These are phyloP conservation scores for Baccha elongata DNA, from an alignment of 2,888 invertebrate genomes.

Conservation along the genomic window DNA sequence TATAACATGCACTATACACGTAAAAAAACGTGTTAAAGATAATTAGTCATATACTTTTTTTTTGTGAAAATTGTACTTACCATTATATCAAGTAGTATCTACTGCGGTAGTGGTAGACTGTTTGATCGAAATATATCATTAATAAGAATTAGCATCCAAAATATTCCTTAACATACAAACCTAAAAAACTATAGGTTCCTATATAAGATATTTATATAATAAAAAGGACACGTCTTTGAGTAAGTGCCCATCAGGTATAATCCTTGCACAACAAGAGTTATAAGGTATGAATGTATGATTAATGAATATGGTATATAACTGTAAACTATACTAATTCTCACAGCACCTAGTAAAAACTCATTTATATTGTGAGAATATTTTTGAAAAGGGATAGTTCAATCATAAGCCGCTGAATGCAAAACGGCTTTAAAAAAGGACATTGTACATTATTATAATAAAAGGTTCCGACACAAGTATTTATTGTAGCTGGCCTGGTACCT, in stretches of 20 bases:
- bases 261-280: conserved; percentile 11
- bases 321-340: conserved; percentile 35
- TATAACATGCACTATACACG: no score
- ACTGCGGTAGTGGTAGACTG: no score
- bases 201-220: no score
- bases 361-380: conserved; percentile 33
- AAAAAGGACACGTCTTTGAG: conserved; percentile 36
- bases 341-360: conserved; percentile 7
- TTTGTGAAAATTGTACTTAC: no score
- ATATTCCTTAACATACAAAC: conserved; percentile 22
- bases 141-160: conserved; percentile 62
- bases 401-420: conserved; percentile 40
- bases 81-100: no score
- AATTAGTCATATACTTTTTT: no score
- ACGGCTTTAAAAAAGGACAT: conserved; percentile 22
- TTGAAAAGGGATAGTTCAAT: conserved; percentile 9
- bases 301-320: conserved; percentile 35
- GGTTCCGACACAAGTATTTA: conserved; percentile 31
- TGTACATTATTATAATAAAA: conserved; percentile 31
- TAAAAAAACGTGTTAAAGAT: no score
- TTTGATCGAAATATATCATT: conserved; percentile 44
- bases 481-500: not conserved
- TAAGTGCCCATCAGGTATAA: conserved; percentile 37
- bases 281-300: conserved; percentile 54
- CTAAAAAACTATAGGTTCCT: conserved; percentile 13